Evolutionary conservation across 2,888 invertebrate genomes (phyloP).

Genomic region (Uloborus plumipes): DNA sequence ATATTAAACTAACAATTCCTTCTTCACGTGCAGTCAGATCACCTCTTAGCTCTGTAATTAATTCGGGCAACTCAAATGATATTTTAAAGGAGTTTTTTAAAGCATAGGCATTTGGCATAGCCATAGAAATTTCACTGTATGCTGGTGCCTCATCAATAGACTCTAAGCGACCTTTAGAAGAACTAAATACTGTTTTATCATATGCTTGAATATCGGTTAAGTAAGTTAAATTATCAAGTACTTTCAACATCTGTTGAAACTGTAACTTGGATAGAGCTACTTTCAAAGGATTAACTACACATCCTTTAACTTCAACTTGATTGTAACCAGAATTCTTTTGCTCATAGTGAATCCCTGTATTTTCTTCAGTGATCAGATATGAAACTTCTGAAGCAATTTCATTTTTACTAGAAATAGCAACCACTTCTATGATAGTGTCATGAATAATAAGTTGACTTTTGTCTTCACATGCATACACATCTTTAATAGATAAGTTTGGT

Average conservation of each 20-base stretch:
- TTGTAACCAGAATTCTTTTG: slow-evolving; percentile 6
- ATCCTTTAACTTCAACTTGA: slow-evolving; percentile 75
- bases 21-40: slow-evolving; percentile 71
- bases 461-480: slow-evolving; percentile 81
- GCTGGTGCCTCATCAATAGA: slow-evolving; percentile 19
- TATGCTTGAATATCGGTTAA: slow-evolving; percentile 6
- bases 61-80: slow-evolving; percentile 62
- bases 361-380: slow-evolving; percentile 4
- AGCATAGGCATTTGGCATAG: too few relatives aligned
- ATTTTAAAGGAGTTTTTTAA: slow-evolving; percentile 29
- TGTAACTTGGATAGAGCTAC: slow-evolving; percentile 87
- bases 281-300: slow-evolving; percentile 86
- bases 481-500: slow-evolving; percentile 75
- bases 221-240: slow-evolving; percentile 68
- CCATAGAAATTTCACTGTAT: background rate
- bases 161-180: slow-evolving; percentile 4
- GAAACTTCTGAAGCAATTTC: slow-evolving; percentile 6
- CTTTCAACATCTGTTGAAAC: slow-evolving; percentile 85
- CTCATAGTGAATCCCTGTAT: slow-evolving; percentile 12
- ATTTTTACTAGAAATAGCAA: slow-evolving; percentile 16
- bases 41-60: slow-evolving; percentile 69
- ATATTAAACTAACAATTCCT: slow-evolving; percentile 84
- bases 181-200: background rate
- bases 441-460: slow-evolving; percentile 87
- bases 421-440: slow-evolving; percentile 82